phyloP scores from a whole-genome alignment of 1,140 invertebrate species.

The Zophobas atratus region DNA sequence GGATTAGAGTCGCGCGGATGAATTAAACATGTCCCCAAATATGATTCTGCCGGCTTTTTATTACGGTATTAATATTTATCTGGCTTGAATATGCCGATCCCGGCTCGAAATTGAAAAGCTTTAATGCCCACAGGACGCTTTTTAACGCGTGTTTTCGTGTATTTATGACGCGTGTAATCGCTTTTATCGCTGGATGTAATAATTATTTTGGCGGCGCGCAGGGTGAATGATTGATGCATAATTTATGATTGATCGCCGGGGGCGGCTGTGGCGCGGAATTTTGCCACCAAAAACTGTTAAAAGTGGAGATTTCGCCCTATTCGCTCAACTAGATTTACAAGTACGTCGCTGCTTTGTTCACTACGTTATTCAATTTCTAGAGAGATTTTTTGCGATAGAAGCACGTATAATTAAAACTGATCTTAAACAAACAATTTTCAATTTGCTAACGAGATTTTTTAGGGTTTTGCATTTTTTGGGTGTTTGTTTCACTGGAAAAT shows the following conservation, averaged over 20 bases:
- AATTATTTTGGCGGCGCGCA: neutral
- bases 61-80: neutral
- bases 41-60: slow-evolving; percentile 1
- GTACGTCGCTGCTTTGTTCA: too few species aligned
- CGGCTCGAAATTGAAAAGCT: neutral
- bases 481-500: neutral
- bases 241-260: slow-evolving; percentile 10
- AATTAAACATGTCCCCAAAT: slow-evolving; percentile 17
- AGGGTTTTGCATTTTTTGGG: neutral
- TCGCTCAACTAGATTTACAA: too few species aligned
- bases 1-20: slow-evolving; percentile 12
- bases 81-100: slow-evolving; percentile 1
- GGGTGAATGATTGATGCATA: neutral
- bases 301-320: too few species aligned
- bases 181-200: slow-evolving; percentile 1
- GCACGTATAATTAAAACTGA: too few species aligned
- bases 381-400: too few species aligned
- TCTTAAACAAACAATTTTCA: too few species aligned
- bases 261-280: neutral
- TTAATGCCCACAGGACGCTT: neutral
- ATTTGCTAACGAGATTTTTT: too few species aligned
- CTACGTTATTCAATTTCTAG: too few species aligned
- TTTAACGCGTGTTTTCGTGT: neutral
- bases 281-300: too few species aligned
- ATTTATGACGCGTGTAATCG: neutral